These are phyloP conservation scores for Ailuropoda melanoleuca DNA, from an alignment of 2,113 vertebrate species.

Conservation along the genomic window DNA sequence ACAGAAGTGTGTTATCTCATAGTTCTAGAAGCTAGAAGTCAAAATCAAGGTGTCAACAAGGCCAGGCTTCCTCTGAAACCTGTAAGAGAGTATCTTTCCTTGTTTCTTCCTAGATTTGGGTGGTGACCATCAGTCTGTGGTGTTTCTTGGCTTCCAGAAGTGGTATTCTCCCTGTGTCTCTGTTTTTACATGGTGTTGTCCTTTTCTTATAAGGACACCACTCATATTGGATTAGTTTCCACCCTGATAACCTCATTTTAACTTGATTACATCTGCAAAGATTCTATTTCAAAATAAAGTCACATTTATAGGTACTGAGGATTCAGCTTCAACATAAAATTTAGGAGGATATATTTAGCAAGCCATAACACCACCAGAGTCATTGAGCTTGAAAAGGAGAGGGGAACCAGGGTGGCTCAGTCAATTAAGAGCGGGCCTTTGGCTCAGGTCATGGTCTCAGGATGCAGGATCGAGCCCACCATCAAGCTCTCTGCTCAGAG, in stretches of 20 bases:
- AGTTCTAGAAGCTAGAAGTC: background rate
- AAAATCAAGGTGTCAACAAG: background rate
- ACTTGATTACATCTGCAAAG: background rate
- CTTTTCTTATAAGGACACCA: background rate
- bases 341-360: background rate
- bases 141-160: background rate
- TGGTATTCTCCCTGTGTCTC: background rate
- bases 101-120: background rate
- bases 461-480: no score
- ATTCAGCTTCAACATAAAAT: background rate
- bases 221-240: background rate
- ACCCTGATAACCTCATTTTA: background rate
- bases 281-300: background rate
- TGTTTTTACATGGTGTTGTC: background rate
- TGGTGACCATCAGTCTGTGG: background rate
- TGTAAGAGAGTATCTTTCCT: background rate
- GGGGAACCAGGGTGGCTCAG: no score
- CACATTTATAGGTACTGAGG: background rate
- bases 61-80: background rate
- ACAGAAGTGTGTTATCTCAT: background rate
- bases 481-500: no score
- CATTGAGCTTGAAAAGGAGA: background rate
- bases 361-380: background rate
- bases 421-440: no score
- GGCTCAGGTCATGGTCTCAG: no score